Evolutionary conservation across 2,113 vertebrate genomes (phyloP).

Genomic region (Chaetorhynchus papuensis): DNA sequence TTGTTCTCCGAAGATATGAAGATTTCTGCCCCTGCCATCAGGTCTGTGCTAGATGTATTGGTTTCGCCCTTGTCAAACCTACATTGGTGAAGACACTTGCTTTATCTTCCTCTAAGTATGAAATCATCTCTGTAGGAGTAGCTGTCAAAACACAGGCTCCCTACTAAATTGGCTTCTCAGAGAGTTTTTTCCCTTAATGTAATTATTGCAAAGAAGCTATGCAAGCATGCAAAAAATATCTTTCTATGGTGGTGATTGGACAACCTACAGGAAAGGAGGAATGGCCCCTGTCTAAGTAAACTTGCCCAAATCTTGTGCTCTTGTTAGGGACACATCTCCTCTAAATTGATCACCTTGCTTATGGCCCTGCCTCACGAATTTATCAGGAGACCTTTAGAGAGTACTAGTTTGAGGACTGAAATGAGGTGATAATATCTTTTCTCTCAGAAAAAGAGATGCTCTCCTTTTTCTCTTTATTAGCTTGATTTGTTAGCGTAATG

Average conservation of each 20-base stretch:
- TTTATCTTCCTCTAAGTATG: background rate
- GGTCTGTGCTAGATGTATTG: background rate
- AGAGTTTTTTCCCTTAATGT: background rate
- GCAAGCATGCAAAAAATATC: background rate
- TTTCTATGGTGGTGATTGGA: background rate
- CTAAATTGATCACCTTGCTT: background rate
- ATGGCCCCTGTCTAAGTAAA: background rate
- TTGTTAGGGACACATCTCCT: background rate
- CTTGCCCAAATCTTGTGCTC: background rate
- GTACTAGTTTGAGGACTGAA: background rate
- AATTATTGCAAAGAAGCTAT: background rate
- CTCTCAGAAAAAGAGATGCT: background rate
- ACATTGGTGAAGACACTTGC: background rate
- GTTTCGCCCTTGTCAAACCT: background rate
- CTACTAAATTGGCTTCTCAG: background rate
- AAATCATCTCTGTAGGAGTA: background rate
- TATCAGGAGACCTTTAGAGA: background rate
- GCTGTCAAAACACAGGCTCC: background rate
- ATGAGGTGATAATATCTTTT: background rate
- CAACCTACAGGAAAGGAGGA: background rate
- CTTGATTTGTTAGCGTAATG: background rate
- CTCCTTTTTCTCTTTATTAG: background rate
- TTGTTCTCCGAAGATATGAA: background rate
- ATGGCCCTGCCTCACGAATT: background rate
- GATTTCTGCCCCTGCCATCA: background rate